Base-by-base conservation (phyloP, 1,140 invertebrate species). In the Zaprionus tsacasi region DNA sequence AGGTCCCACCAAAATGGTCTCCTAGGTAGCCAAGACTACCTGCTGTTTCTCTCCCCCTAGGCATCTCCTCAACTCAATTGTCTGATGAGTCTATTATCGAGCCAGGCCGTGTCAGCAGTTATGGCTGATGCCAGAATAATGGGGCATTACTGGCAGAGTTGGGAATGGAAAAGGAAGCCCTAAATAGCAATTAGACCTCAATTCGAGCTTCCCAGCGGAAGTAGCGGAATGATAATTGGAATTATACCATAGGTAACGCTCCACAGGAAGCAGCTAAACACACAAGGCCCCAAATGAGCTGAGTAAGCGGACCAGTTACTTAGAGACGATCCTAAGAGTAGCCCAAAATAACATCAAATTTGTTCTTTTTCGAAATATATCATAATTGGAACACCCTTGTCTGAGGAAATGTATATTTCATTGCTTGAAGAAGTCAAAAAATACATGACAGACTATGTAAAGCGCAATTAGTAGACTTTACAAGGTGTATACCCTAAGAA, bases 111-210 rank as follows among this genome's bases (percentile, higher is more conserved):
- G 83, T 87, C 77, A 82, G 83, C 83, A 80, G 63, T 87, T 82
- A 74, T 77, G 76, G 35, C 63, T 87, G 77, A 80, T 80, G 77
- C 74, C 75, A 80, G 67, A 87, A 82, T 86, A 86, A 86, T 86
- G 81, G 82, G 76, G 72, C 67, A 79, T 75, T 75, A 70, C 70
- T 38, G 56, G 61, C 40, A 63, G 58, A 17, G 30, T 5, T 36
- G 25, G 30, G 48, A 52, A 21, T 12, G 17, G 59, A 21, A 52
- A 80, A 73, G 58, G 70, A 76, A 87, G 63, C 80, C 80, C 83
- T 83, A 87, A 87, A 83, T 83, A 89, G 83, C 85, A 88, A 88
- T 88, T 88, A 88, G 80, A 35, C 58, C 67, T 74, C 81, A 88
- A 87, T 87, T 87, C 71, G 80, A 80, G 80, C 63, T 78, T 54